Base-by-base conservation (phyloP, 2,797 vertebrate genomes). In the Sebastes iracundus region DNA sequence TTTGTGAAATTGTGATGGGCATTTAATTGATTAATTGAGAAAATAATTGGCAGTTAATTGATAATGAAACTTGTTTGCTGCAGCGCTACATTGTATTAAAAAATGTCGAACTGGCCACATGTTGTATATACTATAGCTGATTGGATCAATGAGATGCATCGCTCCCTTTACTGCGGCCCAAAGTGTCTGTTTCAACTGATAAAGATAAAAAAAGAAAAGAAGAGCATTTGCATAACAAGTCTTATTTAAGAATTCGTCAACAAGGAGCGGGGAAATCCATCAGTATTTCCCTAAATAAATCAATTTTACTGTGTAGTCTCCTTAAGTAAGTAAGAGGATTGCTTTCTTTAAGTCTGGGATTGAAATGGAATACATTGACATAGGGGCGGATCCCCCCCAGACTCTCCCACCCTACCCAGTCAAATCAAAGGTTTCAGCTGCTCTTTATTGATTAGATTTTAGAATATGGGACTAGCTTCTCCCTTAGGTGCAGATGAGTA, bases 371-470 rank as follows among this genome's bases (percentile, higher is more conserved):
- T 93, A 94, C 90, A 93, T 92, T 93, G 92, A 94, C 92, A 92
- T 77, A 64, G 92, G 88, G 93, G 93, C 80, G 87, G 86, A 81
- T 59, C 83, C 74, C 67, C 81, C 79, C 63, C 75, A 75, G 65
- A 83, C 76, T 82, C 89, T 33, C 80, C 84, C 87, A 72, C 89
- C 85, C 84, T 53, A 86, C 90, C 86, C 92, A 91, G 92, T 92
- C 91, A 93, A 95, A 95, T 94, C 93, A 94, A 93, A 93, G 91
- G 90, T 92, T 94, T 94, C 92, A 94, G 93, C 93, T 94, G 94
- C 92, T 93, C 89, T 94, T 90, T 93, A 95, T 95, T 94, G 95
- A 95, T 95, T 95, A 90, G 89, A 93, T 92, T 95, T 94, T 93
- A 90, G 91, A 95, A 93, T 93, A 92, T 93, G 92, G 92, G 90